phyloP scores from a whole-genome alignment of 2,113 vertebrate genomes.

The Climacteris rufus region DNA sequence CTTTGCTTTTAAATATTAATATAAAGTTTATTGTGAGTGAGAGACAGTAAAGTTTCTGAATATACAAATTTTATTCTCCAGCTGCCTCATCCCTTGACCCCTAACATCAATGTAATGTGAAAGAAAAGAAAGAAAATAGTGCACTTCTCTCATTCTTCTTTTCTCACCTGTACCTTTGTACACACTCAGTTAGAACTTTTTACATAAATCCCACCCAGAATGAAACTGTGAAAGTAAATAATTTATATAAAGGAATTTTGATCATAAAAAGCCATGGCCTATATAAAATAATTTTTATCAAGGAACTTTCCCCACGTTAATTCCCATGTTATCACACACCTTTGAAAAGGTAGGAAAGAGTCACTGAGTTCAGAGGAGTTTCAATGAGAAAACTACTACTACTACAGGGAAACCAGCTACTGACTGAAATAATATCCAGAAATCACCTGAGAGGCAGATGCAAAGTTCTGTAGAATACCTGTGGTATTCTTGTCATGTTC shows the following conservation, averaged over 20 bases:
- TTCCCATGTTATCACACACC: not conserved
- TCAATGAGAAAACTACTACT: not conserved
- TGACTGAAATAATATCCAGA: not conserved
- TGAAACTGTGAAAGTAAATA: not conserved
- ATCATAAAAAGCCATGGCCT: not conserved
- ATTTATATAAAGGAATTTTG: not conserved
- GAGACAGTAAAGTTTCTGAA: not conserved
- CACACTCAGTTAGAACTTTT: not conserved
- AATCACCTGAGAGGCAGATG: not conserved
- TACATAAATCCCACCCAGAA: not conserved
- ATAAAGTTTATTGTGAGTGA: not conserved
- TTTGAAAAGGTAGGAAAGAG: not conserved
- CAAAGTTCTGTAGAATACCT: not conserved
- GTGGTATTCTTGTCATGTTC: not conserved
- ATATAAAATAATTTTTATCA: not conserved
- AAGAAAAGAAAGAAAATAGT: not conserved
- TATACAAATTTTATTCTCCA: not conserved
- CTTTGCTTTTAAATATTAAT: not conserved
- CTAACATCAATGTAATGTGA: not conserved
- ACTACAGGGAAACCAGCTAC: not conserved
- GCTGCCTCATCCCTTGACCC: accelerated
- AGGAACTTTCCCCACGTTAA: not conserved
- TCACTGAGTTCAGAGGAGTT: not conserved
- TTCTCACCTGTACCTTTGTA: not conserved
- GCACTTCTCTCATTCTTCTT: not conserved